Percentiles rank a stretch among this genome's conserved stretches.
These are phyloP conservation scores for Euthynnus affinis DNA, from an alignment of 2,797 vertebrate species.

Conservation along the genomic window DNA sequence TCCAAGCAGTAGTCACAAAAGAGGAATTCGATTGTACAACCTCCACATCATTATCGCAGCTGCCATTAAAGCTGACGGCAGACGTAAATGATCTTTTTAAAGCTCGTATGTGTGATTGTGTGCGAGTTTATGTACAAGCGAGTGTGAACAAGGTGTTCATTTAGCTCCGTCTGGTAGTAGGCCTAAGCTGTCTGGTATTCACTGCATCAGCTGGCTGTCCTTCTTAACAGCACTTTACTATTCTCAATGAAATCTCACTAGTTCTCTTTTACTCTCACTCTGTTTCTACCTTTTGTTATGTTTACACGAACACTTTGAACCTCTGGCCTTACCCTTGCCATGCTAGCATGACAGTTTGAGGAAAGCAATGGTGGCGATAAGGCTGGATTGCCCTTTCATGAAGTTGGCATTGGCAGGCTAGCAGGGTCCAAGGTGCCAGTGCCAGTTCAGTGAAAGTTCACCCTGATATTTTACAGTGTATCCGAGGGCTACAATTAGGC, in stretches of 20 bases:
- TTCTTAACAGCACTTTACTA: constrained; percentile 23
- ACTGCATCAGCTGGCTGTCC: constrained; percentile 31
- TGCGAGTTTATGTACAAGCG: constrained; percentile 17
- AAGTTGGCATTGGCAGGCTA: constrained; percentile 50
- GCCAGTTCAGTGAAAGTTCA: constrained; percentile 38
- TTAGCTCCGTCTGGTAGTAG: constrained; percentile 11
- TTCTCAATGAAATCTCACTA: constrained; percentile 18
- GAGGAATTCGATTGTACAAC: constrained; percentile 27
- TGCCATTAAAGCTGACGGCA: constrained; percentile 30
- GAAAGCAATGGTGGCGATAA: constrained; percentile 41
- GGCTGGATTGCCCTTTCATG: constrained; percentile 35
- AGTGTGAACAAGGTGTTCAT: constrained; percentile 34
- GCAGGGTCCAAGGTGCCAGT: constrained; percentile 53
- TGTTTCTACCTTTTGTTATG: constrained; percentile 17
- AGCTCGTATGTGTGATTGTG: constrained; percentile 5
- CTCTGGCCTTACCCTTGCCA: constrained; percentile 15
- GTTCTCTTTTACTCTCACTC: constrained; percentile 9
- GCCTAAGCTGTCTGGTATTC: constrained; percentile 47
- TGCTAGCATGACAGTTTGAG: constrained; percentile 50
- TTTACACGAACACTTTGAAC: constrained; percentile 13
- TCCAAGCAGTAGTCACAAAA: constrained; percentile 52
- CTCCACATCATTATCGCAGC: constrained; percentile 42
- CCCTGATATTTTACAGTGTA: constrained; percentile 47
- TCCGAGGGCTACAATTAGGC: constrained; percentile 30
- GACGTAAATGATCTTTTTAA: constrained; percentile 24